phyloP scores from a whole-genome alignment of 2,113 vertebrate genomes.

The Petrocephalus microphthalmus region DNA sequence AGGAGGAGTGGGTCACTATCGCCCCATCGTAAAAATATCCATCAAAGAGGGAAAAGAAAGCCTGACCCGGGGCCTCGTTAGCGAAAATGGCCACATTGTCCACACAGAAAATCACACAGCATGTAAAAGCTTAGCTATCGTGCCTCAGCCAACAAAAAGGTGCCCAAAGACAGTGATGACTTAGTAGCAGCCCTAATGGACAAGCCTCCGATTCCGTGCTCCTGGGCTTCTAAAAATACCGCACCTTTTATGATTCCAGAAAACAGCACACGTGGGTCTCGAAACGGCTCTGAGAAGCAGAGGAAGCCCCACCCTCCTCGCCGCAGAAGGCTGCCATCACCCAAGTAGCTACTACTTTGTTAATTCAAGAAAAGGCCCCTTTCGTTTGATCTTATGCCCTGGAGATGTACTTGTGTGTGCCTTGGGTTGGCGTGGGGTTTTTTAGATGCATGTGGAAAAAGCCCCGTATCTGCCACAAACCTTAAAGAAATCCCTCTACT shows the following conservation, averaged over 20 bases:
- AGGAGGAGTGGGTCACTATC: not conserved
- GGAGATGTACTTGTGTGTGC: not conserved
- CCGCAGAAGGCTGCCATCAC: no score
- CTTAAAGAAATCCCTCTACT: not conserved
- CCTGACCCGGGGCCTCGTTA: conserved; percentile 9
- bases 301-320: not conserved
- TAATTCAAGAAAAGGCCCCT: not conserved
- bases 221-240: conserved; percentile 29
- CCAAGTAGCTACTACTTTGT: not conserved
- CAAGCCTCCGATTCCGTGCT: conserved; percentile 22
- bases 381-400: not conserved
- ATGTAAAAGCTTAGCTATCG: conserved; percentile 28
- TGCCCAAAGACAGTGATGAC: conserved; percentile 35
- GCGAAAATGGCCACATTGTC: conserved; percentile 21
- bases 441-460: not conserved
- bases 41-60: not conserved
- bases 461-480: not conserved
- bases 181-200: conserved; percentile 40
- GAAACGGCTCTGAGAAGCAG: not conserved
- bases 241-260: conserved; percentile 30
- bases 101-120: conserved; percentile 25
- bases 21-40: not conserved
- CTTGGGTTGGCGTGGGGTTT: not conserved
- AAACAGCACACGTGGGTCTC: not conserved
- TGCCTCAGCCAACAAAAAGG: conserved; percentile 50